phyloP scores from a whole-genome alignment of 2,113 vertebrate genomes.

The Elanoides forficatus region DNA sequence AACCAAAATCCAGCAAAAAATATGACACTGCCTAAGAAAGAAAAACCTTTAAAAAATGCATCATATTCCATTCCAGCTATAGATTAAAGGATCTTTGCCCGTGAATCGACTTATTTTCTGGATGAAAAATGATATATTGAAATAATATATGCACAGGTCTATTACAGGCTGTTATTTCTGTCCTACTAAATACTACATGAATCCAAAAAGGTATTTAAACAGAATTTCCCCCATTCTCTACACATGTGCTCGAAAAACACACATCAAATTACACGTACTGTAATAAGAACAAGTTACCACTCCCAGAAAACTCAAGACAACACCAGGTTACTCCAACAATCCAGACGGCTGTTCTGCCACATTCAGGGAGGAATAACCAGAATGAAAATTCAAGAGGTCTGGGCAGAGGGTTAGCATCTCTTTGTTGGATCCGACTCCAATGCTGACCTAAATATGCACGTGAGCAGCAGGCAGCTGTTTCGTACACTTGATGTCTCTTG shows the following conservation, averaged over 20 bases:
- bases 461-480: neutral
- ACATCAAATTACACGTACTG: accelerated
- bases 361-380: neutral
- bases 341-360: neutral
- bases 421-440: neutral
- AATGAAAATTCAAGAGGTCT: neutral
- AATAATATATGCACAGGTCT: neutral
- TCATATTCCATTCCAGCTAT: neutral
- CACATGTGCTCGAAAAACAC: accelerated
- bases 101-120: neutral
- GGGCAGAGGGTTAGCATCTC: neutral
- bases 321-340: neutral
- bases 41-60: neutral
- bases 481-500: accelerated
- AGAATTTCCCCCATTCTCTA: neutral
- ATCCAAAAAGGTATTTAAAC: neutral
- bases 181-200: neutral
- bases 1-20: neutral
- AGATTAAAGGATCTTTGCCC: neutral
- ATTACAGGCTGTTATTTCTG: neutral
- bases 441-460: neutral
- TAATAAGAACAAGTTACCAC: neutral
- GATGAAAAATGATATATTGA: neutral
- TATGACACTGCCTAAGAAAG: neutral
- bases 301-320: neutral